Conservation (phyloP, 2,113 vertebrate genomes). For the Brachyistius frenatus region DNA sequence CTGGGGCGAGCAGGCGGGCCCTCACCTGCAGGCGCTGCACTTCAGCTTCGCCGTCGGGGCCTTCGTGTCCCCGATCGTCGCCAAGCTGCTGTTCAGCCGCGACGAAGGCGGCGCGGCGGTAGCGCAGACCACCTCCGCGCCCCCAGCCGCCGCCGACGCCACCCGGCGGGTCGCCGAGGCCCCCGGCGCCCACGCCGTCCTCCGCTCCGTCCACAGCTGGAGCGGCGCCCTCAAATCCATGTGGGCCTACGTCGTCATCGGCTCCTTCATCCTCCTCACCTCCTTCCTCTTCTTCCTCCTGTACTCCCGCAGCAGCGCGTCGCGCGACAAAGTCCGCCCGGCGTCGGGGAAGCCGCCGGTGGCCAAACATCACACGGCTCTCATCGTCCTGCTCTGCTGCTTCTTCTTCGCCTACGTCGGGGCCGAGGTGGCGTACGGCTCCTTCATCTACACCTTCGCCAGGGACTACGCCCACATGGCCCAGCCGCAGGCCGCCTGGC, state of each 20-base stretch:
- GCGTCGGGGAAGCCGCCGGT: slow-evolving; percentile 61
- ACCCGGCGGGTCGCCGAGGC: background rate
- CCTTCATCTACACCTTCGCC: slow-evolving; percentile 91
- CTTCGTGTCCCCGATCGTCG: slow-evolving; percentile 90
- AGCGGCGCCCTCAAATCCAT: slow-evolving; percentile 72
- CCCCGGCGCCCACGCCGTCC: background rate
- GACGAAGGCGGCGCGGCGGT: slow-evolving; percentile 19
- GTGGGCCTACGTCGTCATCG: slow-evolving; percentile 90
- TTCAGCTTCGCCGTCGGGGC: slow-evolving; percentile 95
- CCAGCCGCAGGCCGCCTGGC: slow-evolving; percentile 81
- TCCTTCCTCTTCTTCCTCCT: slow-evolving; percentile 86
- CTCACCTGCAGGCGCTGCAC: slow-evolving; percentile 95
- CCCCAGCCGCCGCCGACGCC: background rate
- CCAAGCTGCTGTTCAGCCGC: slow-evolving; percentile 87
- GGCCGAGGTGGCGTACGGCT: slow-evolving; percentile 92
- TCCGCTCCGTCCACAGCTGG: background rate
- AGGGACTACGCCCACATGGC: slow-evolving; percentile 83
- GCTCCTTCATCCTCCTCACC: slow-evolving; percentile 85
- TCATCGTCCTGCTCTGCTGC: slow-evolving; percentile 87
- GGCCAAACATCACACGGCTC: slow-evolving; percentile 86
- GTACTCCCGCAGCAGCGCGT: slow-evolving; percentile 73
- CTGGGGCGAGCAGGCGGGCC: slow-evolving; percentile 89
- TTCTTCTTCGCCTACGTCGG: slow-evolving; percentile 96
- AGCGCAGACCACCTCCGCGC: background rate
- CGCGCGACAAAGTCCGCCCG: slow-evolving; percentile 63